A percentile compares a stretch with the other conserved stretches of the same genome.
These are phyloP conservation scores for Caenorhabditis briggsae DNA, from an alignment of 1,140 invertebrate genomes.

Conservation along the genomic window DNA sequence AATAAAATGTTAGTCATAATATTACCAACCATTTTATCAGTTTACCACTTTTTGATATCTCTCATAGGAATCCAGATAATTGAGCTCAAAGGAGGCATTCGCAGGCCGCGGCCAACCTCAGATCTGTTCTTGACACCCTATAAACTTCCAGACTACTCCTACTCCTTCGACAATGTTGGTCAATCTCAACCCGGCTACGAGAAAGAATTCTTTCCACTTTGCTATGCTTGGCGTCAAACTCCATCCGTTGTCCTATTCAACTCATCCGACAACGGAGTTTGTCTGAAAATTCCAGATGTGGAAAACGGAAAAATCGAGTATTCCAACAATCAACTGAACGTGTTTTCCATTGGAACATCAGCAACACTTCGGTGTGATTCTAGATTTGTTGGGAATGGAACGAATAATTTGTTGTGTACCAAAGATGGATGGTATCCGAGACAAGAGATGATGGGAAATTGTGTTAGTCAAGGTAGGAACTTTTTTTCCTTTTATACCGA, in stretches of 20 bases:
- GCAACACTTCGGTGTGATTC: neutral
- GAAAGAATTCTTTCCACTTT: constrained; percentile 38
- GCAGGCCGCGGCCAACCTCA: too few species aligned
- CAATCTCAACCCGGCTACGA: constrained; percentile 26
- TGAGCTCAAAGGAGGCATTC: too few species aligned
- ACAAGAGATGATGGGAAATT: neutral
- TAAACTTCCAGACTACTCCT: neutral
- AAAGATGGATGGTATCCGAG: constrained; percentile 33
- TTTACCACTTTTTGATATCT: too few species aligned
- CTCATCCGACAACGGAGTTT: constrained; percentile 7
- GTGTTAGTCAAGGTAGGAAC: neutral
- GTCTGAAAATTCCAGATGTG: constrained; percentile 11
- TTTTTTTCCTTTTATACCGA: too few species aligned
- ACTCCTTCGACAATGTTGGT: neutral
- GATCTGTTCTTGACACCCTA: too few species aligned
- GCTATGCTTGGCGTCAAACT: constrained; percentile 38
- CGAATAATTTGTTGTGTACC: constrained; percentile 20
- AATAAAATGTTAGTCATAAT: too few species aligned
- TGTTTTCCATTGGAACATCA: constrained; percentile 22
- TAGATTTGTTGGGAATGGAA: neutral
- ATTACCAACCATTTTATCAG: too few species aligned
- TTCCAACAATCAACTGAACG: constrained; percentile 1
- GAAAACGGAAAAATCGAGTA: constrained; percentile 16
- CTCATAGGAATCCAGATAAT: too few species aligned
- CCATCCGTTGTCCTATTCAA: constrained; percentile 24